These are phyloP conservation scores for Brachionus asplanchnoidis DNA, from an alignment of 1,140 invertebrate genomes.

Conservation along the genomic window DNA sequence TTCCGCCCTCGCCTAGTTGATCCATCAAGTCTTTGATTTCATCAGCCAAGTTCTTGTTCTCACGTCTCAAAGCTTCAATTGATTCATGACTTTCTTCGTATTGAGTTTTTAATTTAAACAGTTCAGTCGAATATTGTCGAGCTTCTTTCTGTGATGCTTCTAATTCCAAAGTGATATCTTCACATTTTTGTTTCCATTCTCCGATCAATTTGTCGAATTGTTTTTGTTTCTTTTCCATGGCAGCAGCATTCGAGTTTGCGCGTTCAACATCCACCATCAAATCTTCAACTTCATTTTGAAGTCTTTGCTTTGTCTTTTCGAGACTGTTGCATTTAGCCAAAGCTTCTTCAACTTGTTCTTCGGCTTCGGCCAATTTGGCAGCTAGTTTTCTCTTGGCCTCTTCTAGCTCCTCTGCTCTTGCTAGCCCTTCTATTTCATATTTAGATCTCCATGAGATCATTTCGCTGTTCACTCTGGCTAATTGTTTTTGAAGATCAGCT, in stretches of 20 bases:
- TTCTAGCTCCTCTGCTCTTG: conserved; percentile 85
- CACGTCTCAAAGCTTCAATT: conserved; percentile 89
- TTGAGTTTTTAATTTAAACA: conserved; percentile 86
- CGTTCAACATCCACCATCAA: conserved; percentile 94
- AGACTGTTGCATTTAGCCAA: conserved; percentile 91
- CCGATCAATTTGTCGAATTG: no score
- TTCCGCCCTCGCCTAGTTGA: conserved; percentile 94
- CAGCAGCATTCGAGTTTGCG: conserved; percentile 68
- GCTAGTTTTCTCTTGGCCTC: conserved; percentile 98
- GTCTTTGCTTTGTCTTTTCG: conserved; percentile 93
- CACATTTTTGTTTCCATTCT: no score
- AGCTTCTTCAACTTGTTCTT: conserved; percentile 71
- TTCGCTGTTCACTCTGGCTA: conserved; percentile 77
- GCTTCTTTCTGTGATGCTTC: no score
- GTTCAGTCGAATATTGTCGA: conserved; percentile 95
- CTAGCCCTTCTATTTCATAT: conserved; percentile 59
- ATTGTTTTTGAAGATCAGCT: conserved; percentile 79
- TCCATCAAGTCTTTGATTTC: conserved; percentile 76
- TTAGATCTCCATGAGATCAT: conserved; percentile 57
- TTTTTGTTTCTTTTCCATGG: conserved; percentile 99
- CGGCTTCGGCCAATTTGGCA: conserved; percentile 95
- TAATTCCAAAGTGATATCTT: no score
- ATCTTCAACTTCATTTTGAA: conserved; percentile 95
- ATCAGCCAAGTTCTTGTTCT: conserved; percentile 96
- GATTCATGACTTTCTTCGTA: conserved; percentile 94